A percentile compares a stretch with the other conserved stretches of the same genome.
Conservation (phyloP, 35 echinoderm and acorn worm species). For the Apostichopus japonicus region DNA sequence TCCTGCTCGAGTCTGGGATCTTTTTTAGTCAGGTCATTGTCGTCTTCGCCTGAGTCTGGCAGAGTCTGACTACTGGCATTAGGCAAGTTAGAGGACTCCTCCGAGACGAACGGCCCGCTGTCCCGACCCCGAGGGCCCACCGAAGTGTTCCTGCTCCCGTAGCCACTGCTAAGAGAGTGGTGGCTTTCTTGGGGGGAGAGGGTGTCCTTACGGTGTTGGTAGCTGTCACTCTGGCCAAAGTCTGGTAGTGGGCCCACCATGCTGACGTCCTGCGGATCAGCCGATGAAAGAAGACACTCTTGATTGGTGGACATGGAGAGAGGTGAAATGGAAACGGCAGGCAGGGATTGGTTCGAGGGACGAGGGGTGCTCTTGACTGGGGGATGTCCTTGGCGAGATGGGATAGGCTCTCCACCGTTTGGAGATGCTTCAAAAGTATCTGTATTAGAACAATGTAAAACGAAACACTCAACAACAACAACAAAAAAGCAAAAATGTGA, state of each 20-base stretch:
- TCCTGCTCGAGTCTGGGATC: slow-evolving; percentile 66
- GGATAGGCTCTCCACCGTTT: background rate
- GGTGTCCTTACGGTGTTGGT: slow-evolving; percentile 49
- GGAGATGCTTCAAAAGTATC: slow-evolving; percentile 29
- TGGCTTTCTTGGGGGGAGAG: slow-evolving; percentile 66
- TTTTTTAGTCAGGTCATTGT: slow-evolving; percentile 32
- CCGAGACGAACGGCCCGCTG: slow-evolving; percentile 4
- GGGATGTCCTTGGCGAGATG: slow-evolving; percentile 5
- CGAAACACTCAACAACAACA: background rate
- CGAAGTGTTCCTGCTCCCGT: slow-evolving; percentile 75
- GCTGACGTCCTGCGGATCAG: slow-evolving; percentile 58
- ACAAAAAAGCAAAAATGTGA: no score
- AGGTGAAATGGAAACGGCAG: slow-evolving; percentile 57
- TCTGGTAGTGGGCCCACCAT: slow-evolving; percentile 51
- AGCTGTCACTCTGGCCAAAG: background rate
- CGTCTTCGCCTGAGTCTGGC: slow-evolving; percentile 55
- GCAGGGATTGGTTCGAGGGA: slow-evolving; percentile 14
- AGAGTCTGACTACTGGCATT: background rate
- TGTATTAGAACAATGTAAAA: slow-evolving; percentile 2
- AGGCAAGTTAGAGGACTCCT: background rate
- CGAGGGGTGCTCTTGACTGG: slow-evolving; percentile 38
- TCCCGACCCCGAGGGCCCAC: slow-evolving; percentile 51
- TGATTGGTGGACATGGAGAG: slow-evolving; percentile 50
- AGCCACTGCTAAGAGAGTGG: slow-evolving; percentile 69
- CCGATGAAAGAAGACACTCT: slow-evolving; percentile 66